These are phyloP conservation scores for Aldrovandia affinis DNA, from an alignment of 2,797 vertebrate genomes.

Conservation along the genomic window DNA sequence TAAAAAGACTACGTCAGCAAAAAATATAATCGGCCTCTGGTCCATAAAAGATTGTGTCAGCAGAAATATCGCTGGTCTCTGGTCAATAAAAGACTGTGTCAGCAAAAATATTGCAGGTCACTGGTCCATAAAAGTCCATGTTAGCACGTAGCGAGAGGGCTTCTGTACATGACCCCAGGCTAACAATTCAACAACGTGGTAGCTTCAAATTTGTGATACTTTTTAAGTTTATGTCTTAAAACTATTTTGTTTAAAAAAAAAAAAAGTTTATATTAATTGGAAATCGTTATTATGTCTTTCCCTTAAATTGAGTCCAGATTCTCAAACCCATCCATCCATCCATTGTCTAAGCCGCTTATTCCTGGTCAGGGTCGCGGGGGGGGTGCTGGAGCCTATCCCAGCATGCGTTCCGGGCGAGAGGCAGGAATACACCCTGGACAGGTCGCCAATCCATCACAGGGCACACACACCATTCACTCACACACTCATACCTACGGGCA, in stretches of 20 bases:
- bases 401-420: no score
- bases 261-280: background rate
- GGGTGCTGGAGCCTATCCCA: no score
- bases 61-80: background rate
- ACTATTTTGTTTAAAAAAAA: background rate
- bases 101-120: conserved; percentile 6
- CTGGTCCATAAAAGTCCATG: background rate
- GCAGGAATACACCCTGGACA: no score
- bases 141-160: background rate
- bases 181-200: background rate
- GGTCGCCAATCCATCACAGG: no score
- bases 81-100: background rate
- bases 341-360: no score
- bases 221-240: background rate
- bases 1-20: no score
- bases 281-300: background rate
- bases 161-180: background rate
- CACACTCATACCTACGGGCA: no score
- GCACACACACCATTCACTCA: no score
- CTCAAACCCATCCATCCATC: no score
- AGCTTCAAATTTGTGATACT: background rate
- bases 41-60: background rate
- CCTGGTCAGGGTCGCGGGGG: no score
- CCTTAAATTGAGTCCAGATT: background rate
- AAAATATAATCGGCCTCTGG: background rate